Evolutionary conservation across 1,140 invertebrate species (phyloP).

Genomic region (Aleiodes sp.): DNA sequence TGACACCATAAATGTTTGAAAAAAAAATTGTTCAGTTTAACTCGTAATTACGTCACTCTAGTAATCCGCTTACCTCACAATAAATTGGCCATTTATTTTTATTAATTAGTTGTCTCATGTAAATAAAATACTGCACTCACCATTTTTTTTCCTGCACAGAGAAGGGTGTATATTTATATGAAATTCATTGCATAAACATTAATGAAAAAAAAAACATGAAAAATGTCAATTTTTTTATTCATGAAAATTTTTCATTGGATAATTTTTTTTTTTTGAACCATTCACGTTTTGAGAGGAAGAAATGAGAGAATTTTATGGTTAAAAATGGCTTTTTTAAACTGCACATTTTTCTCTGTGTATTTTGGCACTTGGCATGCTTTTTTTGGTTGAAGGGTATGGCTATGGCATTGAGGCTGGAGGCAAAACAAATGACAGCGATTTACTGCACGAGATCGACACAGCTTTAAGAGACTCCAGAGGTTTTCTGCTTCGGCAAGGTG

Average conservation of each 20-base stretch:
- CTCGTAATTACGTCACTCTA: not conserved
- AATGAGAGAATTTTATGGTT: not conserved
- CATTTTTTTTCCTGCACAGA: not conserved
- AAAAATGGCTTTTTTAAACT: slow-evolving; percentile 1
- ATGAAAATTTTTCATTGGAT: too few species aligned
- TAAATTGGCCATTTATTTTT: slow-evolving; percentile 3
- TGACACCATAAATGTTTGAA: not conserved
- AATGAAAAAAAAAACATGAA: too few species aligned
- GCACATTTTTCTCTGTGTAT: slow-evolving; percentile 33
- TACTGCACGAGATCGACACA: slow-evolving; percentile 74
- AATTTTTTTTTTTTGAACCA: too few species aligned
- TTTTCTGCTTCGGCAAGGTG: slow-evolving; percentile 70
- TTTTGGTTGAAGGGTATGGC: slow-evolving; percentile 47
- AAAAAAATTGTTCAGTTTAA: not conserved
- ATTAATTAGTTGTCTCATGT: slow-evolving; percentile 10
- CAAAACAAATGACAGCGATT: slow-evolving; percentile 60
- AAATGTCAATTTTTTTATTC: too few species aligned
- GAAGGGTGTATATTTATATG: too few species aligned
- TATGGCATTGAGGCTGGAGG: slow-evolving; percentile 44
- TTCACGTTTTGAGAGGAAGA: not conserved
- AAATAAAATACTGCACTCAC: slow-evolving; percentile 8
- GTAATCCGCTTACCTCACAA: not conserved
- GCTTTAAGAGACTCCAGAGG: slow-evolving; percentile 70
- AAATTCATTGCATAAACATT: too few species aligned
- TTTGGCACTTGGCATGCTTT: slow-evolving; percentile 50